Evolutionary conservation across 2,888 invertebrate species (phyloP), one percentile per base, ranked within the genome.

Genomic region (Drosophila neonasuta): DNA sequence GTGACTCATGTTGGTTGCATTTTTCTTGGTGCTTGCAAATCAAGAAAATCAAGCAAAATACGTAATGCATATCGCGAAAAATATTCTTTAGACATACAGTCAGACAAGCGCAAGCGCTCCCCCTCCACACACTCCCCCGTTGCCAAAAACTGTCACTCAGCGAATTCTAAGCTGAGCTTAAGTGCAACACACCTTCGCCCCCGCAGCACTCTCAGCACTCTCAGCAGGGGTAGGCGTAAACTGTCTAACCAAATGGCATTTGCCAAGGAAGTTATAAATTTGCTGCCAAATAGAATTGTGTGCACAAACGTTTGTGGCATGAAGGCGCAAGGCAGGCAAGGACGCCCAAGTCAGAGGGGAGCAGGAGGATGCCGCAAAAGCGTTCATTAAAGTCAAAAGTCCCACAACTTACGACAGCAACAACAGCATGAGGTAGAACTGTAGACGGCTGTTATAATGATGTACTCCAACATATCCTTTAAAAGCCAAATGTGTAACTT

Each of bases 231-330:
- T 81, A 82, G 87, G 87, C 81, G 81, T 81, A 82, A 87, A 87
- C 86, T 82, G 81, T 73, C 87, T 82, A 85, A 87, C 55, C 80
- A 81, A 80, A 87, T 85, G 85, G 79, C 86, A 86, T 80, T 83
- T 77, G 68, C 65, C 80, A 86, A 84, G 83, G 83, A 84, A 84
- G 88, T 86, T 86, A 86, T 83, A 83, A 83, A 83, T 83, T 76
- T 70, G 67, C 77, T 82, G 86, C 86, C 86, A 81, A 81, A 81
- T 81, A 85, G 81, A 81, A 81, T 75, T 79, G 87, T 67, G 66
- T 61, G 65, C 61, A 58, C 13, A 13, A 13, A 24, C 29, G 36
- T 13, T 24, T 24, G 24, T 45, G 56, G 60, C n/a, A 56, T 13
- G 44, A 50, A 55, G 54, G 11, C 41, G 15, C 39, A 13, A 36